These are phyloP conservation scores for Holacanthus passer DNA, from an alignment of 2,113 vertebrate species.

Conservation along the genomic window DNA sequence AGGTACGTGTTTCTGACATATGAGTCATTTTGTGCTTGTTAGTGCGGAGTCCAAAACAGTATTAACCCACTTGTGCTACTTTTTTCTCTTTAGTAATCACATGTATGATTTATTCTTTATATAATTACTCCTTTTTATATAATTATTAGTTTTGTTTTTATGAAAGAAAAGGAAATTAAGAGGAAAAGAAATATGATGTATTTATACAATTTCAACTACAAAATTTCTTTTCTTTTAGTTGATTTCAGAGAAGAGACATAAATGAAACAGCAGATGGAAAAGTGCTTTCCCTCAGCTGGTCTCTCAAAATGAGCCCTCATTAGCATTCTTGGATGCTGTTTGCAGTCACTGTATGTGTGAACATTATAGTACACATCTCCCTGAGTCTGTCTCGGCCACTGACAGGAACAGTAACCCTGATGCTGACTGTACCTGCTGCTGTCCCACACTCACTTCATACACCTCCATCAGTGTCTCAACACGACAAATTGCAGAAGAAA, in stretches of 20 bases:
- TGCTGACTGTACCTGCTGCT: neutral
- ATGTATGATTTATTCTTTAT: neutral
- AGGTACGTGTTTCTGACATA: constrained; percentile 15
- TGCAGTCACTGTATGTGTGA: constrained; percentile 46
- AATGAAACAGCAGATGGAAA: constrained; percentile 55
- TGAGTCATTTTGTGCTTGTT: neutral
- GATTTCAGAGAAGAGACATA: constrained; percentile 9
- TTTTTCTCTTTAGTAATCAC: neutral
- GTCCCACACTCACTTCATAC: neutral
- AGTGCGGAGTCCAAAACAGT: neutral
- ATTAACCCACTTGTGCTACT: neutral
- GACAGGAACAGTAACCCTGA: neutral
- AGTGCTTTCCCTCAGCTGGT: constrained; percentile 31
- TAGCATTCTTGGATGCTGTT: constrained; percentile 55
- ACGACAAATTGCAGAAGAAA: constrained; percentile 13
- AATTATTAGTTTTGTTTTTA: neutral
- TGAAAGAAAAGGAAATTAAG: too few species aligned
- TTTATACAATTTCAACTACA: too few species aligned
- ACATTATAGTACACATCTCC: constrained; percentile 38
- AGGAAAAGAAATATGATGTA: too few species aligned
- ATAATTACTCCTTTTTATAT: neutral
- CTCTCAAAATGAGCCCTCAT: constrained; percentile 45
- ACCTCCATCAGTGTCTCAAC: neutral
- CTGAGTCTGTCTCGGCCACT: constrained; percentile 4
- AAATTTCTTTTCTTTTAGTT: too few species aligned